Evolutionary conservation across 2,888 invertebrate species (phyloP).

Genomic region (Dysmachus trigonus): DNA sequence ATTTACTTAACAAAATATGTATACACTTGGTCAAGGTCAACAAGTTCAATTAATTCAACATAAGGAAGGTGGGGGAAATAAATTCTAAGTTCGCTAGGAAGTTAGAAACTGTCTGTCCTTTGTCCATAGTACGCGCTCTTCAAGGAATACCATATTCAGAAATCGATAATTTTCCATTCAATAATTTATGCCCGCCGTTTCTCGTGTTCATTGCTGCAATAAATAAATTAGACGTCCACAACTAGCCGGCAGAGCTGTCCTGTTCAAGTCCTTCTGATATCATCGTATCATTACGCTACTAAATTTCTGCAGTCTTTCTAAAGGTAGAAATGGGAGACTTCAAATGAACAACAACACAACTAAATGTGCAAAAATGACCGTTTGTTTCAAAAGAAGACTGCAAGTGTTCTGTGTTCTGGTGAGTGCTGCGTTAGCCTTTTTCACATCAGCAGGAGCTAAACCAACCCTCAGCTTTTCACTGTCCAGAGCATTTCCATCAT

Average conservation of each 20-base stretch:
- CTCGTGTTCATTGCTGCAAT: not conserved
- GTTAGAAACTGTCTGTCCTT: not conserved
- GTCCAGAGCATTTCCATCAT: conserved; percentile 60
- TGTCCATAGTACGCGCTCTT: not conserved
- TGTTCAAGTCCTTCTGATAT: not conserved
- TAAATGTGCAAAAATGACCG: not conserved
- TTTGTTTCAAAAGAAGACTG: conserved; percentile 53
- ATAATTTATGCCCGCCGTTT: not conserved
- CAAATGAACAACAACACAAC: not conserved
- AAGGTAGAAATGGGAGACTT: not conserved
- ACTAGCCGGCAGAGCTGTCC: not conserved
- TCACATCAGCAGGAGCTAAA: conserved; percentile 60
- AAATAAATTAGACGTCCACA: not conserved
- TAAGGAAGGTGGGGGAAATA: not conserved
- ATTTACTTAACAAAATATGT: too few relatives aligned
- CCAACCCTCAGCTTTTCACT: conserved; percentile 61
- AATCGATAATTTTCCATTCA: not conserved
- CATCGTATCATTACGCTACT: not conserved
- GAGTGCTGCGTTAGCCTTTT: conserved; percentile 57
- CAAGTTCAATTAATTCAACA: not conserved
- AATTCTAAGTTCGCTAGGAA: not conserved
- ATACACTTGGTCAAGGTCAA: not conserved
- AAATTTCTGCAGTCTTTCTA: not conserved
- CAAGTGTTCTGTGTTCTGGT: conserved; percentile 57
- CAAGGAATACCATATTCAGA: not conserved